phyloP scores from a whole-genome alignment of 2,888 invertebrate species.

The Geotrupes spiniger region DNA sequence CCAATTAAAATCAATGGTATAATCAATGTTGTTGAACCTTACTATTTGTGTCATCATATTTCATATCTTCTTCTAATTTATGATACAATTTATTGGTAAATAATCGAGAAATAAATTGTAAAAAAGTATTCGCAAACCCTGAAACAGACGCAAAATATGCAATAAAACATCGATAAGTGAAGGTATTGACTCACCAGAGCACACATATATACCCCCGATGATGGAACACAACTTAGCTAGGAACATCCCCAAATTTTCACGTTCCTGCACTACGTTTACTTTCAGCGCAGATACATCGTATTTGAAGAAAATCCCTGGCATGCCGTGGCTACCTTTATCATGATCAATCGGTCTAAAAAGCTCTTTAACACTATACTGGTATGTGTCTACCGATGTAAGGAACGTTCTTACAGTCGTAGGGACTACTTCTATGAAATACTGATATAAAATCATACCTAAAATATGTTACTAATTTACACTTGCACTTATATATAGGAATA shows the following conservation, averaged over 20 bases:
- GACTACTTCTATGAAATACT: conserved; percentile 95
- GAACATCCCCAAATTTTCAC: conserved; percentile 76
- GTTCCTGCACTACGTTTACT: conserved; percentile 76
- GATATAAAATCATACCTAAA: conserved; percentile 74
- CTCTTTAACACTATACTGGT: conserved; percentile 93
- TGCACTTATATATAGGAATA: neutral
- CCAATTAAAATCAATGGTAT: too few species aligned
- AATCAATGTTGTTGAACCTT: too few species aligned
- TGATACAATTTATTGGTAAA: conserved; percentile 22
- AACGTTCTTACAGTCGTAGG: conserved; percentile 89
- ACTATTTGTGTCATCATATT: neutral
- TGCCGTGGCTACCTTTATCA: conserved; percentile 81
- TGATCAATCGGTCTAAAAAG: conserved; percentile 75
- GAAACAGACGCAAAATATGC: conserved; percentile 11
- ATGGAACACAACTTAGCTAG: conserved; percentile 85
- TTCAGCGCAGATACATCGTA: conserved; percentile 91
- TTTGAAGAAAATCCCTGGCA: conserved; percentile 92
- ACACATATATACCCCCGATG: conserved; percentile 89
- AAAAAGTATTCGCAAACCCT: conserved; percentile 28
- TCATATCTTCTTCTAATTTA: neutral
- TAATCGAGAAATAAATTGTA: conserved; percentile 25
- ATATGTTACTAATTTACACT: conserved; percentile 22
- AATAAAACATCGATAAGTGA: neutral
- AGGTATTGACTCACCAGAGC: conserved; percentile 68
- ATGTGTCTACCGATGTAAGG: conserved; percentile 72